Percentiles rank a stretch among this genome's conserved stretches.
phyloP scores from a whole-genome alignment of 2,888 invertebrate genomes.

The Agrochola circellaris region DNA sequence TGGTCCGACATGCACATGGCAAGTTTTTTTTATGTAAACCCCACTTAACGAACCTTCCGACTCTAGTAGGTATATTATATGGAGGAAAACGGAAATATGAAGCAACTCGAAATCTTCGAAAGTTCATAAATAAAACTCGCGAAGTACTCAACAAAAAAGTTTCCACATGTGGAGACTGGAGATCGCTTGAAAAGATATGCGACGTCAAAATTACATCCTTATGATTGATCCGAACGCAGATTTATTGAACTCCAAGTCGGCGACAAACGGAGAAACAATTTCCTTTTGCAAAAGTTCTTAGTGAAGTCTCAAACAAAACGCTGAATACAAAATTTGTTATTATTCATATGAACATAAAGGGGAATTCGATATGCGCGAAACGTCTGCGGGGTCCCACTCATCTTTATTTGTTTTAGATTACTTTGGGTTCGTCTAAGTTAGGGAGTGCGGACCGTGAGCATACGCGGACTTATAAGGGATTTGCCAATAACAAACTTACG shows the following conservation, averaged over 20 bases:
- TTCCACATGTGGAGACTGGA: slow-evolving; percentile 3
- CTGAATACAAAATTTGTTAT: slow-evolving; percentile 81
- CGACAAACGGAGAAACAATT: slow-evolving; percentile 70
- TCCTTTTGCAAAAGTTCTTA: slow-evolving; percentile 69
- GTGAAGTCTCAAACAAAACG: slow-evolving; percentile 72
- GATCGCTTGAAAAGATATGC: slow-evolving; percentile 34
- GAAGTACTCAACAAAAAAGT: slow-evolving; percentile 30
- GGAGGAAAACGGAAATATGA: neutral
- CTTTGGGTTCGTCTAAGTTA: slow-evolving; percentile 85
- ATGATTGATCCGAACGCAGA: slow-evolving; percentile 57
- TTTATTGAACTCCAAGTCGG: slow-evolving; percentile 62
- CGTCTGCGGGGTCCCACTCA: slow-evolving; percentile 84
- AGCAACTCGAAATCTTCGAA: neutral
- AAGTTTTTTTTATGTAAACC: neutral
- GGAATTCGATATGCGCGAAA: slow-evolving; percentile 84
- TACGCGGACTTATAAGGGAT: slow-evolving; percentile 82
- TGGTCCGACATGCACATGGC: no score
- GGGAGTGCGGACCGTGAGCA: slow-evolving; percentile 78
- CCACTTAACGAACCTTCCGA: neutral
- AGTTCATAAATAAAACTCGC: slow-evolving; percentile 1
- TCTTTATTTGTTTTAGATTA: slow-evolving; percentile 90
- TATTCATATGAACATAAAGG: slow-evolving; percentile 84
- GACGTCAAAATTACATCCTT: slow-evolving; percentile 51
- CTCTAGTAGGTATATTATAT: neutral
- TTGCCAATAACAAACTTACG: slow-evolving; percentile 69